Conservation (phyloP, 2,113 vertebrate genomes). For the Periophthalmus modestus region DNA sequence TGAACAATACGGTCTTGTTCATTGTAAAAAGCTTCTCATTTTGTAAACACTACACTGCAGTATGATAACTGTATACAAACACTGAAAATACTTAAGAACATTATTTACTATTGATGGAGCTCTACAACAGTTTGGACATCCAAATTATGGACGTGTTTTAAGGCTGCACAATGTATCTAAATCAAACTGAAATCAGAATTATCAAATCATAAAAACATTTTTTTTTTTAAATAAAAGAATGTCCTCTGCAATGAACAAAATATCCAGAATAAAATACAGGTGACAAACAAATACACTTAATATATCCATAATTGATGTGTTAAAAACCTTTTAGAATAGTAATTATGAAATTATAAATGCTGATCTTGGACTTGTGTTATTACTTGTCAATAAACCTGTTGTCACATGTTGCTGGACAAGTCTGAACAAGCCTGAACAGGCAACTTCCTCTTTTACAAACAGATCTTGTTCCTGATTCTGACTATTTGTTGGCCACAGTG, state of each 20-base stretch:
- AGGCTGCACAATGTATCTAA: neutral
- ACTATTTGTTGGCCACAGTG: constrained; percentile 20
- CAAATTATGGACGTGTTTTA: constrained; percentile 22
- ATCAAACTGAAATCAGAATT: no score
- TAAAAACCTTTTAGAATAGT: no score
- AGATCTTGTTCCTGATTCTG: constrained; percentile 20
- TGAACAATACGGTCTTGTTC: constrained; percentile 9
- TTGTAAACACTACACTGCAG: neutral
- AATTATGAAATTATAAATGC: neutral
- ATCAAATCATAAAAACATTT: no score
- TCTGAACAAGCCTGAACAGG: constrained; percentile 59
- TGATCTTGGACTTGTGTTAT: constrained; percentile 9
- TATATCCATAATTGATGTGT: no score
- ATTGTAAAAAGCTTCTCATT: neutral
- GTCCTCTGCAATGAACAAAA: no score
- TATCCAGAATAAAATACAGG: no score
- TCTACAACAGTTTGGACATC: constrained; percentile 13
- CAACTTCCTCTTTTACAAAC: constrained; percentile 48
- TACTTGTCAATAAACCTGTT: constrained; percentile 16
- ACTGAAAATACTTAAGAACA: neutral
- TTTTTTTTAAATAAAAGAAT: no score
- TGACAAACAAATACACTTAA: no score
- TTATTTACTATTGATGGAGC: neutral
- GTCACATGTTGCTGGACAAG: constrained; percentile 65
- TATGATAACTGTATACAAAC: neutral